Evolutionary conservation across 2,797 vertebrate genomes (phyloP).

Genomic region (Cirrhinus molitorella): DNA sequence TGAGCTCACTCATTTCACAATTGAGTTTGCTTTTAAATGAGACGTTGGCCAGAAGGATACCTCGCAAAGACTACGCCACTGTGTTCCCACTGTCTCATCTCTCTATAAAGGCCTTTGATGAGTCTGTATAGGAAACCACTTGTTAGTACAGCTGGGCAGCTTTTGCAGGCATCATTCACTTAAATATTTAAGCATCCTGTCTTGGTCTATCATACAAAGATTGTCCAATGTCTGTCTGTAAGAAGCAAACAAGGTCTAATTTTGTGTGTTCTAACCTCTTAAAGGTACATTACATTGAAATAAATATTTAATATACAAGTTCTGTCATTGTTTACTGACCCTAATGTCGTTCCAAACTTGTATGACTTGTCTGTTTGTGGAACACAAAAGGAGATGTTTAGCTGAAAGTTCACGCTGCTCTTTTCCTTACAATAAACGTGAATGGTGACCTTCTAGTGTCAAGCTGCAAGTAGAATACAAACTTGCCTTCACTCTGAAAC

Average conservation of each 20-base stretch:
- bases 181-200: conserved; percentile 12
- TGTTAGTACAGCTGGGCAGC: conserved; percentile 41
- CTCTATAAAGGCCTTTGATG: not conserved
- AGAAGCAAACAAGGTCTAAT: not conserved
- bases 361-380: too few relatives aligned
- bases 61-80: not conserved
- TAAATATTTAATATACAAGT: too few relatives aligned
- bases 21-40: not conserved
- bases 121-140: not conserved
- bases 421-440: too few relatives aligned
- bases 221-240: not conserved
- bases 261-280: not conserved
- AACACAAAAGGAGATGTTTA: too few relatives aligned
- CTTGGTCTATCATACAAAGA: not conserved
- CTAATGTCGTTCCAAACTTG: not conserved
- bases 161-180: conserved; percentile 29
- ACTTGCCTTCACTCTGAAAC: conserved; percentile 1
- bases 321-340: not conserved
- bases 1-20: not conserved
- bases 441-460: too few relatives aligned
- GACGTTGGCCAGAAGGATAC: not conserved
- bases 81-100: not conserved
- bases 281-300: not conserved
- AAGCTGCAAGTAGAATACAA: not conserved
- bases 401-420: too few relatives aligned